Base-by-base conservation (phyloP, 2,888 invertebrate species). In the Venusia cambrica region DNA sequence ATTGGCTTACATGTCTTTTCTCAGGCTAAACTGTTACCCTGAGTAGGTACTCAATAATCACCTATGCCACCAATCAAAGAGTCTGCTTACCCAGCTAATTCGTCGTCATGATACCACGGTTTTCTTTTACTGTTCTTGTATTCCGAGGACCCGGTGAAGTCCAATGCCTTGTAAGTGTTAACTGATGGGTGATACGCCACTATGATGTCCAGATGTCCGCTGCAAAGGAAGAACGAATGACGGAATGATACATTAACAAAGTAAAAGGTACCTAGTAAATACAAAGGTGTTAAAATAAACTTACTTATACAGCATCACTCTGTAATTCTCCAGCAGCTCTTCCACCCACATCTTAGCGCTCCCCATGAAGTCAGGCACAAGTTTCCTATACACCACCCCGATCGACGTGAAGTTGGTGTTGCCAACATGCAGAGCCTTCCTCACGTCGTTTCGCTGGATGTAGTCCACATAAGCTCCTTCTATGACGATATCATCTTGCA, bases 131-230 rank as follows among this genome's bases (percentile, higher is more conserved):
- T 74, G 5, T 55, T 68, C 36, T 74, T 73, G 59, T 88, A 92
- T 2, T 88, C 77, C 0, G 75, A 59, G 0, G 87, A 68, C 0
- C 88, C 88, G 3, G 80, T 69, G 51, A 78, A 85, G 1, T 72
- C 53, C 0, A 87, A 50, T 0, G 77, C 54, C 20, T 79, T 66
- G 55, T 85, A 84, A 0, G 84, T 79, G 42, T 88, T 89, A 36
- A 90, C 85, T 0, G 92, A 91, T 3, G 91, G 80, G 14, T 91
- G 90, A 48, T 90, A 90, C 0, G 91, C 91, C 5, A 92, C 90
- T 22, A 92, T 91, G 41, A 92, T 88, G 60, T 92, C 92, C 57
- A 88, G 62, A 46, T 89, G 89, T 5, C 89, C 89, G 49, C 88
- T 89, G 60, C n/a, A 69, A 73, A 40, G 3, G 22, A 5, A 18